Evolutionary conservation across 2,888 invertebrate genomes (phyloP), one percentile per base, ranked within the genome.

Genomic region (Aphelenchoides bicaudatus): DNA sequence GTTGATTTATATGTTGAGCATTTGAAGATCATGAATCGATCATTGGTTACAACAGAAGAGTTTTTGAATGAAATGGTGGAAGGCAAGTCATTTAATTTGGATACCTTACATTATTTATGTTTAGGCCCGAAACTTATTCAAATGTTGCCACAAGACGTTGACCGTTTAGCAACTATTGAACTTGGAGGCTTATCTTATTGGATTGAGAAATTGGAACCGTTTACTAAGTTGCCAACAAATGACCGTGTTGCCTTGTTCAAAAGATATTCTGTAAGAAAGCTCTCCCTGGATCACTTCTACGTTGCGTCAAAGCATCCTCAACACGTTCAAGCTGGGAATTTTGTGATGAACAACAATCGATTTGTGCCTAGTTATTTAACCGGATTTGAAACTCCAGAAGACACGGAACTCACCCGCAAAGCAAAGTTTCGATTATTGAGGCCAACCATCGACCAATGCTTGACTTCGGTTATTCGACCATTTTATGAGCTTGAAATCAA

Each of bases 331-430:
- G 25, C 53, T 21, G 67, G 71, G 38, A 71, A 71, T 39, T 75
- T 75, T 46, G 71, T 70, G 16, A 70, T 75, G 74, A 65, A 69
- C 53, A 75, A 76, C 63, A 73, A 73, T 58, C 75, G 74, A 3
- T 75, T 59, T 51, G 75, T 75, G 8, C 69, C 72, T 1, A 56
- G 65, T 3, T 61, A 67, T 28, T 58, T 61, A 13, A 75, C 75
- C 13, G 75, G 75, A 16, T 76, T 75, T 59, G 75, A 75, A 53
- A 46, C 67, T 3, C 59, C 63, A 1, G 61, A 58, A 28, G 75
- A 75, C 31, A 71, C 74, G 58, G 63, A 62, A 27, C 16, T 25
- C 10, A 56, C 61, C 3, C 46, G 46, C 16, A 46, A 56, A 34
- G 63, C 63, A 21, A 65, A 65, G 46, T 59, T 46, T 34, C 56